phyloP scores from a whole-genome alignment of 2,888 invertebrate species.

The Drosophila leonis region DNA sequence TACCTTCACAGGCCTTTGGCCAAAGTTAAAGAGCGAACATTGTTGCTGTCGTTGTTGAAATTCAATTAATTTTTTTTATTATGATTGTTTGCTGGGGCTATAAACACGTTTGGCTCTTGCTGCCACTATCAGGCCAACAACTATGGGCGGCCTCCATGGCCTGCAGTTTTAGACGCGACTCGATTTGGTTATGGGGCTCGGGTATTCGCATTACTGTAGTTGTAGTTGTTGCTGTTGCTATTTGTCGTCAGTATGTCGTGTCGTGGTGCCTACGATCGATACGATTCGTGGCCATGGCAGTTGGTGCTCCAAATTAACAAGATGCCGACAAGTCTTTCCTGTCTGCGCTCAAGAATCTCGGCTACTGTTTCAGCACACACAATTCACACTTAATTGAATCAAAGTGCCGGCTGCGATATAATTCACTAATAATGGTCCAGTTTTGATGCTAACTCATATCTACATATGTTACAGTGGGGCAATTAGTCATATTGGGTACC shows the following conservation, averaged over 20 bases:
- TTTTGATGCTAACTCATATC: constrained; percentile 8
- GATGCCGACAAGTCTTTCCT: constrained; percentile 71
- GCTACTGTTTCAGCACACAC: constrained; percentile 17
- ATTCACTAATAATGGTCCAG: constrained; percentile 19
- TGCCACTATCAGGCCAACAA: constrained; percentile 52
- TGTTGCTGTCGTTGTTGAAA: constrained; percentile 32
- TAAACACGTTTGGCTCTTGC: constrained; percentile 70
- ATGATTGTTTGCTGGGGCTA: constrained; percentile 62
- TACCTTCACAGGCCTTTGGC: constrained; percentile 62
- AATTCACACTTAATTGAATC: constrained; percentile 41
- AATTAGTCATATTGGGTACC: constrained; percentile 9
- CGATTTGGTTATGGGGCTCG: constrained; percentile 43
- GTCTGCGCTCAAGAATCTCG: constrained; percentile 56
- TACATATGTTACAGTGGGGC: constrained; percentile 1
- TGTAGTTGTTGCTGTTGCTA: not conserved
- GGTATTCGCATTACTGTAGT: constrained; percentile 29
- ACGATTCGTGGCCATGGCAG: constrained; percentile 68
- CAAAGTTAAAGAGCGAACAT: constrained; percentile 28
- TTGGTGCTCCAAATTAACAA: constrained; percentile 70
- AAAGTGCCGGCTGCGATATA: constrained; percentile 43
- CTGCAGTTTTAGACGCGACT: constrained; percentile 64
- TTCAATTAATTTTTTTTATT: constrained; percentile 65
- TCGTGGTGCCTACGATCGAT: constrained; percentile 37
- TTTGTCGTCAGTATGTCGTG: constrained; percentile 3
- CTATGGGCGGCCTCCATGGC: constrained; percentile 72